Percentiles rank a stretch among this genome's conserved stretches.
These are phyloP conservation scores for Panulirus ornatus DNA, from an alignment of 1,140 invertebrate genomes.

Conservation along the genomic window DNA sequence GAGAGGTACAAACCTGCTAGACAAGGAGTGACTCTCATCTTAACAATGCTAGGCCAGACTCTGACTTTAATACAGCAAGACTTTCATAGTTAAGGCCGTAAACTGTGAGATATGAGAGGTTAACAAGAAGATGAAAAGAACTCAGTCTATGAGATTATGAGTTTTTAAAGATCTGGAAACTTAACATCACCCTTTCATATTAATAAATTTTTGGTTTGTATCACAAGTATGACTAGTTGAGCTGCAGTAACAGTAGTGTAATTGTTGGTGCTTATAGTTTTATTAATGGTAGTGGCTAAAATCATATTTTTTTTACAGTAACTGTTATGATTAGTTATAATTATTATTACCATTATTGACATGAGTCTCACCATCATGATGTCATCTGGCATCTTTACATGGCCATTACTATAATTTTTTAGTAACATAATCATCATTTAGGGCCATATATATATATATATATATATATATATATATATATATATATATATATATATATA, in stretches of 20 bases:
- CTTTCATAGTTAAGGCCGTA: too few species aligned
- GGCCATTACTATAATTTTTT: not conserved
- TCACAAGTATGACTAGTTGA: not conserved
- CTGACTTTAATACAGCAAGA: too few species aligned
- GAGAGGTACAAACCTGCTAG: too few species aligned
- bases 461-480: too few species aligned
- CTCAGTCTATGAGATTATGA: not conserved
- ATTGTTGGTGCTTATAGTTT: conserved; percentile 6
- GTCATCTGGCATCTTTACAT: not conserved
- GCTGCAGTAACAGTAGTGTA: not conserved
- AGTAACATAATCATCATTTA: not conserved
- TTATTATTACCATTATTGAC: conserved; percentile 6
- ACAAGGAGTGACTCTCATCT: too few species aligned
- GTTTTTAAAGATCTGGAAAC: not conserved
- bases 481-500: too few species aligned
- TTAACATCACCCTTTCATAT: not conserved
- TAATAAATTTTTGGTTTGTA: not conserved
- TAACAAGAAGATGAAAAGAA: too few species aligned
- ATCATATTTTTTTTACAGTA: not conserved
- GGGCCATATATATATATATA: too few species aligned
- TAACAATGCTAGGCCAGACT: too few species aligned
- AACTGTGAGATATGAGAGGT: too few species aligned
- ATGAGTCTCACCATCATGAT: too few species aligned
- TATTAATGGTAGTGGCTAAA: not conserved
- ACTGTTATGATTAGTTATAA: conserved; percentile 11